A percentile compares a stretch with the other conserved stretches of the same genome.
Conservation (phyloP, 2,797 vertebrate species). For the Zonotrichia albicollis region DNA sequence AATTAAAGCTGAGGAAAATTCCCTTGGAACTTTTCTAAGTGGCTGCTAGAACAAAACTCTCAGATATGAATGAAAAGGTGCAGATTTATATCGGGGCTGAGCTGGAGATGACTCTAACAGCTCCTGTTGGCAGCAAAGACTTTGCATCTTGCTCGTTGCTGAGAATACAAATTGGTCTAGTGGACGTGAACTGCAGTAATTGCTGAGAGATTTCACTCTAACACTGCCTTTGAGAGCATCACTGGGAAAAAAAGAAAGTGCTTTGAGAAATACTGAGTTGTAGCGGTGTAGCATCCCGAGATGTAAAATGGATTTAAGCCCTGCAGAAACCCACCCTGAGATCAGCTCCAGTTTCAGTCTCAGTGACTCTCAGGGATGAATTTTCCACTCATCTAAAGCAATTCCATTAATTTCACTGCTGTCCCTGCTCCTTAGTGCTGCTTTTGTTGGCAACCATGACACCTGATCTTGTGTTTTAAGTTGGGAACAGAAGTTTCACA, state of each 20-base stretch:
- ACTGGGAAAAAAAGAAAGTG: neutral
- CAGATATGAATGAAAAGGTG: neutral
- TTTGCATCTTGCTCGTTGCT: neutral
- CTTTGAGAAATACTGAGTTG: neutral
- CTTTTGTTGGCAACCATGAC: neutral
- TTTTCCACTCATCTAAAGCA: neutral
- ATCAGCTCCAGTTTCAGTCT: neutral
- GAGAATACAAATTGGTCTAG: neutral
- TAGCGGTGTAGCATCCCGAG: neutral
- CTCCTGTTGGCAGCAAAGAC: neutral
- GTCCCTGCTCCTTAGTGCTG: neutral
- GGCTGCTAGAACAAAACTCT: neutral
- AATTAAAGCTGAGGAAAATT: neutral
- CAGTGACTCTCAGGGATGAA: neutral
- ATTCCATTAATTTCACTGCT: neutral
- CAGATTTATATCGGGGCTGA: neutral
- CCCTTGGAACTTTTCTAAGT: neutral
- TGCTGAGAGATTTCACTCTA: neutral
- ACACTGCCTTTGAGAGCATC: neutral
- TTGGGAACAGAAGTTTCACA: neutral
- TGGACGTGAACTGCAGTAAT: neutral
- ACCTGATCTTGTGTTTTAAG: neutral
- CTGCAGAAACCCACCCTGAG: neutral
- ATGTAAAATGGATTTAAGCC: neutral
- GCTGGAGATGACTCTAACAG: neutral